Conservation (phyloP, 2,888 invertebrate genomes). For the Pollenia amentaria region DNA sequence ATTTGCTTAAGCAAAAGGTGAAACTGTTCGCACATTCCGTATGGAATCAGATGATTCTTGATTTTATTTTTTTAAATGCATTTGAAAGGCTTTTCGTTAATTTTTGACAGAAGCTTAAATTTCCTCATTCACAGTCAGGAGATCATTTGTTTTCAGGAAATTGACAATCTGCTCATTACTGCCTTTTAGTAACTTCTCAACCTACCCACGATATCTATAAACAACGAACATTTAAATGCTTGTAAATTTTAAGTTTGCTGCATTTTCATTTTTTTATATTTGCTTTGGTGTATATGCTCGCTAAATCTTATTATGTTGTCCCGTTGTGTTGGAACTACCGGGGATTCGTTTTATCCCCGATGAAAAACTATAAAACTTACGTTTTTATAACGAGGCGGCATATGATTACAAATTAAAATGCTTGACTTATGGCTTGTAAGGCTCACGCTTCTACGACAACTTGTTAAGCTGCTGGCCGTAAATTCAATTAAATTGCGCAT, state of each 20-base stretch:
- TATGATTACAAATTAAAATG: constrained; percentile 76
- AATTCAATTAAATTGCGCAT: constrained; percentile 73
- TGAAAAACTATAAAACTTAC: constrained; percentile 74
- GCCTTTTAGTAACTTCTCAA: constrained; percentile 15
- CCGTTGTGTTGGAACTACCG: constrained; percentile 73
- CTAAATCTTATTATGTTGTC: constrained; percentile 63
- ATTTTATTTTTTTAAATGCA: too few species aligned
- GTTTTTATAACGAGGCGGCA: constrained; percentile 75
- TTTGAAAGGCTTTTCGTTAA: too few species aligned
- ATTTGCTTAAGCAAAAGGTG: too few species aligned
- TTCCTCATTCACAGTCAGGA: too few species aligned
- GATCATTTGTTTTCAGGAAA: too few species aligned
- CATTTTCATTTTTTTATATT: too few species aligned
- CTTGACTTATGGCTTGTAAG: constrained; percentile 74
- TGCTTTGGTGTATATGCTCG: background rate
- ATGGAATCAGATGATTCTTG: too few species aligned
- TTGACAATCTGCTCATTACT: too few species aligned
- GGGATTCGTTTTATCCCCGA: constrained; percentile 68
- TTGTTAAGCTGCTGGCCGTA: constrained; percentile 73
- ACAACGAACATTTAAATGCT: constrained; percentile 41
- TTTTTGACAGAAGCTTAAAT: too few species aligned
- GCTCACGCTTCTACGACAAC: constrained; percentile 70
- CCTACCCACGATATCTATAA: background rate
- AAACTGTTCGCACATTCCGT: too few species aligned
- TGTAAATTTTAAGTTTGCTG: constrained; percentile 21